These are phyloP conservation scores for Xiphophorus hellerii DNA, from an alignment of 2,113 vertebrate genomes.

Conservation along the genomic window DNA sequence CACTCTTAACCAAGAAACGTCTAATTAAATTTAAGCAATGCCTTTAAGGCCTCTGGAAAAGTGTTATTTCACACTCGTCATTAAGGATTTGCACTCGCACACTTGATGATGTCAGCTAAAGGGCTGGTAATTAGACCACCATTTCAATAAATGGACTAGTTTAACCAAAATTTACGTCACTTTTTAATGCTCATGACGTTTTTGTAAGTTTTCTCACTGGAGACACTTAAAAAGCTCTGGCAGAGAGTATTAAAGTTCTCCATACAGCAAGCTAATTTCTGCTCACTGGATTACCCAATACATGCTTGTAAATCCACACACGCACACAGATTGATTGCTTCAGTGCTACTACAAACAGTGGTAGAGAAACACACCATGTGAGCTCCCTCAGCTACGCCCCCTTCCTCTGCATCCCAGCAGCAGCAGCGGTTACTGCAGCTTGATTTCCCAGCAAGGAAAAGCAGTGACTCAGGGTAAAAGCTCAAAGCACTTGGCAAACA, in stretches of 20 bases:
- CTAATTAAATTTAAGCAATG: background rate
- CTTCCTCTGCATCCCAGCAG: slow-evolving; percentile 10
- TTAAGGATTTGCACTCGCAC: too few relatives aligned
- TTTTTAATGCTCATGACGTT: background rate
- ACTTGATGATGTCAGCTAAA: background rate
- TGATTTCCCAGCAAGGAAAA: slow-evolving; percentile 30
- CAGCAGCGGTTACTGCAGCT: slow-evolving; percentile 51
- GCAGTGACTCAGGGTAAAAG: slow-evolving; percentile 50
- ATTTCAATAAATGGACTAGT: background rate
- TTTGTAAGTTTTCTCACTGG: slow-evolving; percentile 19
- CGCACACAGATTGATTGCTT: slow-evolving; percentile 17
- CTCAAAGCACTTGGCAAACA: slow-evolving; percentile 47
- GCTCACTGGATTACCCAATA: slow-evolving; percentile 58
- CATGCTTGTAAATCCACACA: slow-evolving; percentile 45
- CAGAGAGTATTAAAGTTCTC: slow-evolving; percentile 49
- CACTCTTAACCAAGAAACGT: background rate
- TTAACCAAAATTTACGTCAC: background rate
- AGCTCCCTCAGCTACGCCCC: background rate
- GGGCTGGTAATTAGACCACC: background rate
- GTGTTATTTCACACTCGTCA: too few relatives aligned
- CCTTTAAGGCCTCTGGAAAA: background rate
- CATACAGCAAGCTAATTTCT: slow-evolving; percentile 59
- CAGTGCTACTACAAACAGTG: slow-evolving; percentile 40
- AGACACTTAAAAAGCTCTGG: slow-evolving; percentile 37
- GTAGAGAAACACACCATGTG: slow-evolving; percentile 26